Base-by-base conservation (phyloP, 2,113 vertebrate species). In the Athene noctua region DNA sequence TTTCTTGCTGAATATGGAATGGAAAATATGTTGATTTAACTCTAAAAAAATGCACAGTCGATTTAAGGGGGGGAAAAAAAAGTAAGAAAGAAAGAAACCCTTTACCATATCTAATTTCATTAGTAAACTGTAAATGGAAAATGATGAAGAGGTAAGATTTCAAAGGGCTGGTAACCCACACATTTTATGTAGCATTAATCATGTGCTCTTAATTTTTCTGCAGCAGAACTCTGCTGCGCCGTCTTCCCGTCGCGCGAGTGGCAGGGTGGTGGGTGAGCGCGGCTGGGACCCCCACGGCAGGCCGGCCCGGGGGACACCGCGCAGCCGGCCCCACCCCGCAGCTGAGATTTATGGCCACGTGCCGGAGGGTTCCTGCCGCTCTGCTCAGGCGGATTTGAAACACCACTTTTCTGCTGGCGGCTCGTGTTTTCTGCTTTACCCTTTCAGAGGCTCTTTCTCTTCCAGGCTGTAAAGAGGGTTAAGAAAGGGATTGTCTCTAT, bases 21-120 rank as follows among this genome's bases (percentile, higher is more conserved):
- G 97, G 97, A 97, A 98, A 97, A 96, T 86, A 87, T 96, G 97
- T 98, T 98, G 98, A 97, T 98, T 98, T 98, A 97, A 97, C 87
- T 92, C 96, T 95, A 95, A 97, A 97, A 98, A 98, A 97, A 98
- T 97, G 94, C 94, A 95, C 72, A 94, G 66, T 92, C 67, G 25
- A 95, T 97, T 93, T 93, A 77, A 63, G 20, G 23, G 44, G 86
- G 59, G 30, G 30, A 19, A 51, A 58, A 95, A 47, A n/a, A 47
- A 27, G 42, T 4, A 80, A 52, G 58, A 55, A 97, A 94, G 93
- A 92, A 98, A 95, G 79, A 84, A 92, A 88, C 68, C 94, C 92
- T 84, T 87, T 93, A 75, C 95, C 91, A 63, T 96, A 97, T 97
- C 97, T 98, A 97, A 98, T 98, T 98, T 97, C 97, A 97, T 97